Percentiles rank a stretch among this genome's conserved stretches.
These are phyloP conservation scores for Drosophila burlai DNA, from an alignment of 1,140 invertebrate species.

Conservation along the genomic window DNA sequence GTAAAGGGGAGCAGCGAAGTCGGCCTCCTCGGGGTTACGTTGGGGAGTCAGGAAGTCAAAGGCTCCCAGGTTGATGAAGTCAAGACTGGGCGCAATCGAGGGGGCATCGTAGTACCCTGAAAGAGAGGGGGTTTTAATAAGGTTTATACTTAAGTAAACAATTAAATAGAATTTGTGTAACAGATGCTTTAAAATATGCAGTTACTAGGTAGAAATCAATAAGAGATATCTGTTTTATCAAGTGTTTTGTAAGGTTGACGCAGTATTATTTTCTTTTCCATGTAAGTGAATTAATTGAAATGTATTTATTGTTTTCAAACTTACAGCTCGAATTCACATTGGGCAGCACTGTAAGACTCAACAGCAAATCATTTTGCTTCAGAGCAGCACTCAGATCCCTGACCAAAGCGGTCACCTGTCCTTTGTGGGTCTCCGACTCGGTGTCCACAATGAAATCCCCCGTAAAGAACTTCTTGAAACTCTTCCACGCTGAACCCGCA, in stretches of 20 bases:
- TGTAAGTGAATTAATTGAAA: neutral
- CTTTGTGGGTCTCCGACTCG: conserved; percentile 90
- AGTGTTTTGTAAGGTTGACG: neutral
- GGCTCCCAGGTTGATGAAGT: conserved; percentile 91
- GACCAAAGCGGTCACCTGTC: conserved; percentile 90
- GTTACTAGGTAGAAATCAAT: neutral
- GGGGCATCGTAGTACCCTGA: conserved; percentile 93
- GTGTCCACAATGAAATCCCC: conserved; percentile 90
- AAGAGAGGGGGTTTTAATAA: conserved; percentile 84
- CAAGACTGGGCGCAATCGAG: conserved; percentile 89
- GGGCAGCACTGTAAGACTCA: conserved; percentile 90
- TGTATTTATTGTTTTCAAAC: conserved; percentile 34
- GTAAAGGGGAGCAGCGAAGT: conserved; percentile 90
- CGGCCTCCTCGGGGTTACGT: conserved; percentile 91
- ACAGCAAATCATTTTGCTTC: conserved; percentile 87
- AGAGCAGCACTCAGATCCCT: conserved; percentile 89
- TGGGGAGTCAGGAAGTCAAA: conserved; percentile 92
- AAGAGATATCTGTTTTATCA: neutral
- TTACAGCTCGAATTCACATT: conserved; percentile 91
- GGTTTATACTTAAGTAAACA: too few species aligned
- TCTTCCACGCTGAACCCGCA: conserved; percentile 89
- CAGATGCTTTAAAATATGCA: neutral
- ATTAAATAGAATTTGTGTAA: neutral
- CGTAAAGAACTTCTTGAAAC: conserved; percentile 90
- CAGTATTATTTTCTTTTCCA: neutral